Conservation (phyloP, 2,888 invertebrate genomes). For the Dendrolimus pini region DNA sequence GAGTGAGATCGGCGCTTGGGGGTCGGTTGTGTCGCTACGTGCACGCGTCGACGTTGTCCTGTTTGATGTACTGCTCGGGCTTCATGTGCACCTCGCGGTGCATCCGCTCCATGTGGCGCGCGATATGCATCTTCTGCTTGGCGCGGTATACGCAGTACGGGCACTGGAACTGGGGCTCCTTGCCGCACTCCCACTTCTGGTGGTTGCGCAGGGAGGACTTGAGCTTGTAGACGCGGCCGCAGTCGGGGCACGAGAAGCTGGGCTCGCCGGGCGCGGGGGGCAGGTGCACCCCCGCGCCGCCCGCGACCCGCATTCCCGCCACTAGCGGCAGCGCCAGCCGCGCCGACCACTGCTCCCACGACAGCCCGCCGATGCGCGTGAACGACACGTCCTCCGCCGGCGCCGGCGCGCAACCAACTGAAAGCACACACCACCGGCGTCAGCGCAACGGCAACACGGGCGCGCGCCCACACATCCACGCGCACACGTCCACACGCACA, state of each 20-base stretch:
- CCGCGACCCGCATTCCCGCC: slow-evolving; percentile 42
- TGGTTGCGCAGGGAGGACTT: slow-evolving; percentile 90
- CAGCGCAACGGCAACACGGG: slow-evolving; percentile 19
- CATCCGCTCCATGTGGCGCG: slow-evolving; percentile 89
- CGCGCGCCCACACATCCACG: slow-evolving; percentile 16
- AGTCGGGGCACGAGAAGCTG: slow-evolving; percentile 86
- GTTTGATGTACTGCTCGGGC: slow-evolving; percentile 66
- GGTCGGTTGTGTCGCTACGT: slow-evolving; percentile 34
- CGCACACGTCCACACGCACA: slow-evolving; percentile 22
- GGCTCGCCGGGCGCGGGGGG: slow-evolving; percentile 58
- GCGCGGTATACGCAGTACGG: slow-evolving; percentile 89
- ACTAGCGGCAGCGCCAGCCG: slow-evolving; percentile 84
- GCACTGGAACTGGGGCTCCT: slow-evolving; percentile 89
- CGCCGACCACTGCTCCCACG: slow-evolving; percentile 86
- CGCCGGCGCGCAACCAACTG: slow-evolving; percentile 17
- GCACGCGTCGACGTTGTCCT: slow-evolving; percentile 72
- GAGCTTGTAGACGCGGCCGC: slow-evolving; percentile 90
- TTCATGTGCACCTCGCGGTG: slow-evolving; percentile 80
- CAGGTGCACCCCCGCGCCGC: slow-evolving; percentile 9
- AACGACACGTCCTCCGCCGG: slow-evolving; percentile 81
- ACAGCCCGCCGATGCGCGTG: slow-evolving; percentile 80
- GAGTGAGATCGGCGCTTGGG: background rate
- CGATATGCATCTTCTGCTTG: slow-evolving; percentile 91
- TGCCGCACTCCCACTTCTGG: slow-evolving; percentile 91
- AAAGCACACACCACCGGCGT: slow-evolving; percentile 3